Base-by-base conservation (phyloP, 1,140 invertebrate genomes). In the Drosophila chauvacae region DNA sequence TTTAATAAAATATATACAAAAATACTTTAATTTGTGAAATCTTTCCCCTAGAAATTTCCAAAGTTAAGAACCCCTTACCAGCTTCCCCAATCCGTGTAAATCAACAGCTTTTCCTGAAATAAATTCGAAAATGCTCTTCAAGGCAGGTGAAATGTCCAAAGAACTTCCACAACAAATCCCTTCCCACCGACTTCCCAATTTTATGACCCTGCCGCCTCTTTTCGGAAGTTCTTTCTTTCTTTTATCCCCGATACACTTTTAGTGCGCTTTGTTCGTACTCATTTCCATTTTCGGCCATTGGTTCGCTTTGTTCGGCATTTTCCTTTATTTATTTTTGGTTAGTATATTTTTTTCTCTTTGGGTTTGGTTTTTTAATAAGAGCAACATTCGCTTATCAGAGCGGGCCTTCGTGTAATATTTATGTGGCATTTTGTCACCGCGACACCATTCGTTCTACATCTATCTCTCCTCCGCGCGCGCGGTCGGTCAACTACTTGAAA, bases 391-490 rank as follows among this genome's bases (percentile, higher is more conserved):
- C 77, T 75, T 87, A 87, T 88, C 82, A 86, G 79, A 48, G 13
- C 64, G 44, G 60, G 14, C 48, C 50, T 80, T 83, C 64, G 84
- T 83, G 80, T 87, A 80, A 80, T 88, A 88, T 88, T 87, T 87
- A 87, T 87, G 83, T 88, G 83, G 68, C 72, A 87, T 87, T 87
- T 87, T 87, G 83, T 87, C 83, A 88, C 84, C 61, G 83, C 51
- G 44, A 64, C 76, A 61, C 84, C 84, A 87, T 80, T 82, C 78
- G 61, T 47, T 63, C 62, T 85, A 85, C 7, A 47, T 80, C 69
- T 82, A 70, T 85, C 77, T 65, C 80, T 56, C n/a, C 45, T n/a
- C 18, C 35, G 16, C 30, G 30, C 30, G 30, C 30, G 30, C 30
- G 30, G 30, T 30, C 30, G 50, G 50, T 68, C 60, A 48, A 75